Percentiles rank a stretch among this genome's conserved stretches.
These are phyloP conservation scores for Eufriesea mexicana DNA, from an alignment of 1,140 invertebrate genomes.

Conservation along the genomic window DNA sequence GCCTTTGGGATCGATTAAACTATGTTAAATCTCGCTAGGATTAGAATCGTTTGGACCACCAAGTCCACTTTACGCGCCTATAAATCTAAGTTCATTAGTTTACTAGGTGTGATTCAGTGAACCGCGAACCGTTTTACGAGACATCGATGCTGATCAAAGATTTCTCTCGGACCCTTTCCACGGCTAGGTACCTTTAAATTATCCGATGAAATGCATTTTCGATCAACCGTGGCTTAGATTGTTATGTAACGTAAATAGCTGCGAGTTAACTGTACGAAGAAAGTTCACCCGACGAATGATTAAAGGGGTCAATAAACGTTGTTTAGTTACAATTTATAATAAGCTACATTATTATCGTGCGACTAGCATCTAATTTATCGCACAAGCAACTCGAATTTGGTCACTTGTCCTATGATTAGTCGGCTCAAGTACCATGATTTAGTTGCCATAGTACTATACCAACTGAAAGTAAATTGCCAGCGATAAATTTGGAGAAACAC, in stretches of 20 bases:
- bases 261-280: too few species aligned
- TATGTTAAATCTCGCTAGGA: not conserved
- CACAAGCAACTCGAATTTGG: too few species aligned
- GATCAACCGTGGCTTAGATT: not conserved
- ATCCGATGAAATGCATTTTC: constrained; percentile 1
- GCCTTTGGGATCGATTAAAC: constrained; percentile 36
- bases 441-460: too few species aligned
- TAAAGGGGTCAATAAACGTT: not conserved
- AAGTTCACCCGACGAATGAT: not conserved
- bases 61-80: constrained; percentile 50
- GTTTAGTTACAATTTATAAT: not conserved
- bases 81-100: constrained; percentile 62
- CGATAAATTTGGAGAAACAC: too few species aligned
- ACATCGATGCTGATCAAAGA: not conserved
- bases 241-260: not conserved
- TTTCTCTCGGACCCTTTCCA: not conserved
- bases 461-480: too few species aligned
- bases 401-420: too few species aligned
- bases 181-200: not conserved
- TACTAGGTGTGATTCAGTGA: constrained; percentile 37
- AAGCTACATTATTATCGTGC: too few species aligned
- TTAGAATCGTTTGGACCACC: constrained; percentile 36
- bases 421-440: too few species aligned
- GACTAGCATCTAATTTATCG: too few species aligned
- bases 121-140: constrained; percentile 40